Base-by-base conservation (phyloP, 2,797 vertebrate species). In the Galaxias olidus region DNA sequence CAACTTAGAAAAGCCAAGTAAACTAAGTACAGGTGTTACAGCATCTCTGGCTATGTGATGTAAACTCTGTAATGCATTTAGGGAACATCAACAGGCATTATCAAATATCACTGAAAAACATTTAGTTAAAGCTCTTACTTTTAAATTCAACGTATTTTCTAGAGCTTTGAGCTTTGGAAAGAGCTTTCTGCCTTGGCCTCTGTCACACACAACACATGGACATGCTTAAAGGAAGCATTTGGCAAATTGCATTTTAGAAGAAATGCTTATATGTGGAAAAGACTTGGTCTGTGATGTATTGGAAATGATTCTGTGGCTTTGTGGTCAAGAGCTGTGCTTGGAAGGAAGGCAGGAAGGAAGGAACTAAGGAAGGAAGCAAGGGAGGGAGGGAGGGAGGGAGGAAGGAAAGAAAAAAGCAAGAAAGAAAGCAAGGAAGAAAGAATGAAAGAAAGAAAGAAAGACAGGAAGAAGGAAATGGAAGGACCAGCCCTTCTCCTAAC, bases 171-270 rank as follows among this genome's bases (percentile, higher is more conserved):
- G 76, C 65, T 67, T 43, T 60, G 59, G 66, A 14, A 58, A 47
- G 70, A 55, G 68, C 49, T 54, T 30, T 6, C 6, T 2, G 30
- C 30, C 30, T 51, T 83, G 82, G 75, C 76, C 73, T 30, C 62
- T 40, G 71, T 62, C 78, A 85, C 85, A 81, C 83, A 80, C 86
- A 89, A 89, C 84, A 88, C 83, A 87, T 83, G 82, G 84, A 85
- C 86, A 87, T 87, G 80, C 84, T 89, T 85, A 85, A 86, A 90
- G 86, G 87, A 89, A 89, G 87, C 84, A 80, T 89, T 89, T 89
- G 87, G 87, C 87, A 87, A 87, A 87, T 89, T 87, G 80, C n/a
- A n/a, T 82, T 80, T 67, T 20, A 76, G 72, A 83, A 85, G 78
- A 84, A 86, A 87, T 82, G 83, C 81, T 88, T 85, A 79, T 62